Conservation (phyloP, 2,113 vertebrate species). For the Chionis minor region DNA sequence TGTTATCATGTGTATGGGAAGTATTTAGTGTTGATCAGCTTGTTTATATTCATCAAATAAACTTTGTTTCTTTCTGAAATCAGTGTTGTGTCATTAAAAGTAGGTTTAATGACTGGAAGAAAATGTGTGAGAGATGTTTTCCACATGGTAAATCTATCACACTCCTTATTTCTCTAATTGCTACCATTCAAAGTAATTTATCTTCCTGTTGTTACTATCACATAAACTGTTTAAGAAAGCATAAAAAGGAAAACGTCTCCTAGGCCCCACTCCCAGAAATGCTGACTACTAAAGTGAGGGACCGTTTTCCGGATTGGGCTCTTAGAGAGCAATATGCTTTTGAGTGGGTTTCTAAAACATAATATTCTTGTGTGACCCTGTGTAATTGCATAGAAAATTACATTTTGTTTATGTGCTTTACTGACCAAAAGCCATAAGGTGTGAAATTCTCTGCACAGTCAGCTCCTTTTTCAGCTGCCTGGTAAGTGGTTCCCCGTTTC, state of each 20-base stretch:
- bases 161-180: conserved; percentile 61
- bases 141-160: conserved; percentile 68
- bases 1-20: conserved; percentile 84
- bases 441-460: conserved; percentile 66
- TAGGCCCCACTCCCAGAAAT: conserved; percentile 40
- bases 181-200: conserved; percentile 68
- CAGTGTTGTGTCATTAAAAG: conserved; percentile 54
- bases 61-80: conserved; percentile 86
- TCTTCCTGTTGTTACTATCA: conserved; percentile 67
- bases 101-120: conserved; percentile 46
- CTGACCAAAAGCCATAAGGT: conserved; percentile 46
- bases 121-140: conserved; percentile 66
- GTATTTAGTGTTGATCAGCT: conserved; percentile 86
- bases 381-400: conserved; percentile 60
- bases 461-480: conserved; percentile 57
- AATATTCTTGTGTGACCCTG: conserved; percentile 67
- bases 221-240: conserved; percentile 69
- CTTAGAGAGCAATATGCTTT: conserved; percentile 50
- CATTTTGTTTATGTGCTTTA: conserved; percentile 63
- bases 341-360: conserved; percentile 60
- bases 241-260: conserved; percentile 53
- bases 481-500: conserved; percentile 58
- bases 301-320: conserved; percentile 41
- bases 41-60: conserved; percentile 94
- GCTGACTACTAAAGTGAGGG: background rate